Conservation (phyloP, 2,113 vertebrate genomes). For the Callionymus lyra region DNA sequence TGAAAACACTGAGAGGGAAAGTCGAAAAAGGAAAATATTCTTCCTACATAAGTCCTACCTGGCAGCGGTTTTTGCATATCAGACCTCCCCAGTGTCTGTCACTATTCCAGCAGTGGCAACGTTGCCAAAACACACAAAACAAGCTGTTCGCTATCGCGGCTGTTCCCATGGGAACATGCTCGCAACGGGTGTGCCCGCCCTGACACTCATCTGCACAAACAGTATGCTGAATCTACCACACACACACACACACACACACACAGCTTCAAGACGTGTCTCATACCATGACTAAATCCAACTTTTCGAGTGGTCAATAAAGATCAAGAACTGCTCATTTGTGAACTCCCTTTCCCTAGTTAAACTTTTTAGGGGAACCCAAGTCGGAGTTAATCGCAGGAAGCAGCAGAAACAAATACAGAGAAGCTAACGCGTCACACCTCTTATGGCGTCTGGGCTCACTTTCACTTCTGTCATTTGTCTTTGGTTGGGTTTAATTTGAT, state of each 20-base stretch:
- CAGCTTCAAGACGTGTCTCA: conserved; percentile 19
- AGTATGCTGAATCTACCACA: conserved; percentile 9
- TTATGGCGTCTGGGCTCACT: conserved; percentile 6
- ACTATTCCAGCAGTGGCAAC: conserved; percentile 40
- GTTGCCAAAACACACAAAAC: conserved; percentile 59
- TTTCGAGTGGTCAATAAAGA: too few species aligned
- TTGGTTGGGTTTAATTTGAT: conserved; percentile 9
- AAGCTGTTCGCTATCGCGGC: conserved; percentile 53
- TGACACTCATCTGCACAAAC: conserved; percentile 56
- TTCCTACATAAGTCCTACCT: conserved; percentile 39
- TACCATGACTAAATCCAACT: too few species aligned
- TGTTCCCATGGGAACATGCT: conserved; percentile 63
- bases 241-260: too few species aligned
- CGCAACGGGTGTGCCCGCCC: conserved; percentile 50
- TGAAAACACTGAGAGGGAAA: conserved; percentile 25
- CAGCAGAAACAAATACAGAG: conserved; percentile 2
- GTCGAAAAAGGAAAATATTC: conserved; percentile 37
- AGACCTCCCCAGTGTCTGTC: conserved; percentile 55
- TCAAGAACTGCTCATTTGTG: too few species aligned
- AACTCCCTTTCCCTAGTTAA: too few species aligned
- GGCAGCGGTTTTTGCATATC: conserved; percentile 45
- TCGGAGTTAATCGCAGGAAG: background rate
- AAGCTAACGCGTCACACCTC: conserved; percentile 1
- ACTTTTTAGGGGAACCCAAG: too few species aligned
- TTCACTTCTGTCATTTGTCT: background rate